Evolutionary conservation across 2,888 invertebrate species (phyloP).

Genomic region (Platynereis dumerilii): DNA sequence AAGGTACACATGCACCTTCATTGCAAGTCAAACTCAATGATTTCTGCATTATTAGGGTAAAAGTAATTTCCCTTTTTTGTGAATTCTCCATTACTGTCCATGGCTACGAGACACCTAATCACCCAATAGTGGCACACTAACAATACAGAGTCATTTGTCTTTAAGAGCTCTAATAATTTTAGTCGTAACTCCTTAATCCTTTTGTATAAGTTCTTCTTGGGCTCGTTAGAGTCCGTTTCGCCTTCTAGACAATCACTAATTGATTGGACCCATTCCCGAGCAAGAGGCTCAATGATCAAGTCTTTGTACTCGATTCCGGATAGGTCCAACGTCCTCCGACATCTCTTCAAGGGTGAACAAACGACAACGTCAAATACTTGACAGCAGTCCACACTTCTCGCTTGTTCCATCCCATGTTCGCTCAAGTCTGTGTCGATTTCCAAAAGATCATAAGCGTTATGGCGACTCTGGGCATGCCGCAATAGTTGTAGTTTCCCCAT

Average conservation of each 20-base stretch:
- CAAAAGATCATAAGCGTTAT: neutral
- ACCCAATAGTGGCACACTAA: too few species aligned
- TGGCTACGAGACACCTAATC: too few species aligned
- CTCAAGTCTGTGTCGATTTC: neutral
- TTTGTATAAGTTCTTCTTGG: neutral
- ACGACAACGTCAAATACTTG: neutral
- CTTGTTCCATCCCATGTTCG: neutral
- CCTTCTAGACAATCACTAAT: neutral
- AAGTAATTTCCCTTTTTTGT: too few species aligned
- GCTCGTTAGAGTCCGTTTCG: neutral
- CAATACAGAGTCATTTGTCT: too few species aligned
- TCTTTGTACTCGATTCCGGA: neutral
- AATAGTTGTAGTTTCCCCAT: neutral
- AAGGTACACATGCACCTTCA: too few species aligned
- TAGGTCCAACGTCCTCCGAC: neutral
- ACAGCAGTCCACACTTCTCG: neutral
- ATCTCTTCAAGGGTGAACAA: neutral
- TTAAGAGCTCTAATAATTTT: too few species aligned
- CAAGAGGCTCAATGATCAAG: too few species aligned
- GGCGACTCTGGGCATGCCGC: conserved; percentile 1
- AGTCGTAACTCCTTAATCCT: too few species aligned
- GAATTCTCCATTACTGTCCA: too few species aligned
- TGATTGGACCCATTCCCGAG: too few species aligned
- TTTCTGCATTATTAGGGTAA: too few species aligned
- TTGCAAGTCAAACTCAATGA: too few species aligned